A percentile compares a stretch with the other conserved stretches of the same genome.
phyloP scores from a whole-genome alignment of 1,140 invertebrate species.

The Drosophila dunni region DNA sequence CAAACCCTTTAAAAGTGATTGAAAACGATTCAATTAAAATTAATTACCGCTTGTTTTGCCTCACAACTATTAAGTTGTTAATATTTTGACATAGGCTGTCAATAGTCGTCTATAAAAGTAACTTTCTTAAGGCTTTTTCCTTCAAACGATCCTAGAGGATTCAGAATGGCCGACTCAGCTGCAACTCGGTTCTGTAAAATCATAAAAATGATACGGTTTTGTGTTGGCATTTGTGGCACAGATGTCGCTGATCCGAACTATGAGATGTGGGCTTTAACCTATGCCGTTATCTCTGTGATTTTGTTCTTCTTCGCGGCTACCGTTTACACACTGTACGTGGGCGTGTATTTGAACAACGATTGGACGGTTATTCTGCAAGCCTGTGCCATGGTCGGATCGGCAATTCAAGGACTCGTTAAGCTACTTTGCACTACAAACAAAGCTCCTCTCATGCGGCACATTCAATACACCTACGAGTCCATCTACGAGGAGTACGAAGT shows the following conservation, averaged over 20 bases:
- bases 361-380: constrained; percentile 61
- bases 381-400: constrained; percentile 42
- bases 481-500: constrained; percentile 59
- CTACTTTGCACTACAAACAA: constrained; percentile 16
- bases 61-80: constrained; percentile 56
- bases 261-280: constrained; percentile 58
- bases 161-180: constrained; percentile 25
- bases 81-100: constrained; percentile 51
- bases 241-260: constrained; percentile 59
- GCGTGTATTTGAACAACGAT: constrained; percentile 40
- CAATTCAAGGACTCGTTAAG: constrained; percentile 49
- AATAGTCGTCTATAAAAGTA: constrained; percentile 38
- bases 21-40: background rate
- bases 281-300: constrained; percentile 31
- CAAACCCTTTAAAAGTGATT: background rate
- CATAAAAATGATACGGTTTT: constrained; percentile 50
- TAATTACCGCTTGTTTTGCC: constrained; percentile 1
- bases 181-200: constrained; percentile 39
- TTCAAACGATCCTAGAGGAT: background rate
- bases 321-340: constrained; percentile 62
- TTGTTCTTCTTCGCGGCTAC: constrained; percentile 50
- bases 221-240: constrained; percentile 50
- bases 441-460: constrained; percentile 17
- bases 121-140: background rate
- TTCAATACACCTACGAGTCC: constrained; percentile 43